Conservation (phyloP, 53 echinoderm and acorn worm genomes). For the Hippasteria phrygiana region DNA sequence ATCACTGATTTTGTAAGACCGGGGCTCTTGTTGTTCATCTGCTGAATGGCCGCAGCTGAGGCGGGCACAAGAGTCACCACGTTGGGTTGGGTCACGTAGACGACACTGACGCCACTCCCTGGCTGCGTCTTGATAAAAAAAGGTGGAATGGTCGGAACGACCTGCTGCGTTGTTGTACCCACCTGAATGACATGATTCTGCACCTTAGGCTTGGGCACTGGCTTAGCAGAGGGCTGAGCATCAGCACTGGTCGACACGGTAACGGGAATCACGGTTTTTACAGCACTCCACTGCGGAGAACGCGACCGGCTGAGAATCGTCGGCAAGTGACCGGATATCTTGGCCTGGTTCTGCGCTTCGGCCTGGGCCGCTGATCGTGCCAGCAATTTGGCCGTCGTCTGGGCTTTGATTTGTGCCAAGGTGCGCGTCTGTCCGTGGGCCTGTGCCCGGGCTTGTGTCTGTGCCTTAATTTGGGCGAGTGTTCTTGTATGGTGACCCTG, state of each 20-base stretch:
- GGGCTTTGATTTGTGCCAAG: constrained; percentile 95
- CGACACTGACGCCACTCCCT: constrained; percentile 76
- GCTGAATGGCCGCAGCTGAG: constrained; percentile 34
- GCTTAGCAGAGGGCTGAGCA: neutral
- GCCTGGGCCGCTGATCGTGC: constrained; percentile 77
- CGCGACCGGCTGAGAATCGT: constrained; percentile 78
- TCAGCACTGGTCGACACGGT: constrained; percentile 62
- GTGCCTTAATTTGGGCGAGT: constrained; percentile 96
- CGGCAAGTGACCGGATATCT: constrained; percentile 74
- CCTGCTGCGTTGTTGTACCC: constrained; percentile 71
- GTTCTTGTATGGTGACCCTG: constrained; percentile 89
- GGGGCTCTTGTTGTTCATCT: constrained; percentile 30
- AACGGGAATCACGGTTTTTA: constrained; percentile 90
- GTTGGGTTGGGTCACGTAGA: constrained; percentile 83
- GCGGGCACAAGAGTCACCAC: constrained; percentile 59
- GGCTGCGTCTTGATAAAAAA: constrained; percentile 93
- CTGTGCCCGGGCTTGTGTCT: constrained; percentile 82
- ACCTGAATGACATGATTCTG: constrained; percentile 70
- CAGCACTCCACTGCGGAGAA: constrained; percentile 78
- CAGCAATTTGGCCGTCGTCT: constrained; percentile 85
- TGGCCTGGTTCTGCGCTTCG: constrained; percentile 73
- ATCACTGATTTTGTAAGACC: constrained; percentile 15
- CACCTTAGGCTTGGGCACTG: constrained; percentile 22
- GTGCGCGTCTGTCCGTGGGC: constrained; percentile 93
- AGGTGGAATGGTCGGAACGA: constrained; percentile 84